phyloP scores from a whole-genome alignment of 2,797 vertebrate species.

The Paedocypris micromegethes region DNA sequence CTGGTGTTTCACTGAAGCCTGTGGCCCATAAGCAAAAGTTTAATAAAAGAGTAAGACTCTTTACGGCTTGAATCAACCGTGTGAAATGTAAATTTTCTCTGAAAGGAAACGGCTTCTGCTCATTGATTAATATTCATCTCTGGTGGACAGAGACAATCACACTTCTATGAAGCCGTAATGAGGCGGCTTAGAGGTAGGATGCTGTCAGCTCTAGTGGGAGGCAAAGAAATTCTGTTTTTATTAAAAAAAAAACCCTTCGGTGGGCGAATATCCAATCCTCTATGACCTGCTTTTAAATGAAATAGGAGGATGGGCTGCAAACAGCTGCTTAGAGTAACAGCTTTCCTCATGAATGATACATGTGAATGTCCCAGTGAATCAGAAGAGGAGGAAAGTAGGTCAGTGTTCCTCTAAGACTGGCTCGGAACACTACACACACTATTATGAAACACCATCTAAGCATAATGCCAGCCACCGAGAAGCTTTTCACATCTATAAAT shows the following conservation, averaged over 20 bases:
- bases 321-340: constrained; percentile 26
- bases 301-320: constrained; percentile 11
- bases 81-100: no score
- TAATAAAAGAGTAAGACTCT: no score
- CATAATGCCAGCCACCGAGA: background rate
- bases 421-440: constrained; percentile 8
- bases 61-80: no score
- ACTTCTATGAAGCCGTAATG: constrained; percentile 8
- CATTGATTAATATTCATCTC: no score
- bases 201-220: constrained; percentile 10
- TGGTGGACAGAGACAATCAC: background rate
- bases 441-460: constrained; percentile 1
- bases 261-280: constrained; percentile 13
- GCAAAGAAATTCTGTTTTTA: constrained; percentile 18
- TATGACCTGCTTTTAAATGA: constrained; percentile 30
- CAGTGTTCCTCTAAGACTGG: constrained; percentile 37
- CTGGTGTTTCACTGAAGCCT: no score
- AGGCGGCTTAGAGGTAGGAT: constrained; percentile 1
- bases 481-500: background rate
- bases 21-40: no score
- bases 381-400: constrained; percentile 40
- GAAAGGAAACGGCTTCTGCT: no score
- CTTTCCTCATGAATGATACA: constrained; percentile 38
- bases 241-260: constrained; percentile 7
- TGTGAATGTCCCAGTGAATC: constrained; percentile 11